Evolutionary conservation across 2,113 vertebrate genomes (phyloP), one percentile per base, ranked within the genome.

Genomic region (Penelope pileata): DNA sequence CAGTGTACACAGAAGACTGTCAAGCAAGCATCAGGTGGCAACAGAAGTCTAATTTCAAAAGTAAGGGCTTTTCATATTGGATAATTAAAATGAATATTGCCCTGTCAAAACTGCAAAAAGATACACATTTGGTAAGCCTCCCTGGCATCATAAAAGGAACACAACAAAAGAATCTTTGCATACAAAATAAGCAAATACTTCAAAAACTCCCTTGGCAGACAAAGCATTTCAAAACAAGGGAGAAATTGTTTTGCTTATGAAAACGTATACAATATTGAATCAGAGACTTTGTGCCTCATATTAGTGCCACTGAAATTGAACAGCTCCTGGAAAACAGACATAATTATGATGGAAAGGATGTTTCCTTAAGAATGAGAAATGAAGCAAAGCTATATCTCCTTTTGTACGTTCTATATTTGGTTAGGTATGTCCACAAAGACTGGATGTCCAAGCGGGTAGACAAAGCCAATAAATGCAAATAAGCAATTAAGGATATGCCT

Each of bases 361-460:
- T 40, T n/a, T 82, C 85, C 45, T 47, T 0, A 3, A 72, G n/a
- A 67, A 36, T 1, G 3, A 62, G 38, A 62, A 48, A 43, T 0
- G 1, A 70, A 80, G 34, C 0, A 59, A 84, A 84, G 2, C 42
- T 58, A 1, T 17, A 12, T 26, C 6, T 53, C 5, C 11, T 79
- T 67, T 40, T 23, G 26, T 26, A 36, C 6, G 13, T 80, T 59
- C 48, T 18, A 2, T 48, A n/a, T 58, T 62, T 72, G n/a, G 4
- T 23, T 72, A 42, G 6, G 21, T 40, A 45, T 59, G 7, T 40
- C 59, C 26, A 42, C 11, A 83, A 63, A 76, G 40, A 40, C 13
- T 29, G 16, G 5, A 1, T 59, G 27, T 50, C 22, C 13, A 63
- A 73, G 17, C 17, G 91, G 30, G 38, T 15, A 62, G 42, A 80